Evolutionary conservation across 2,888 invertebrate species (phyloP), one percentile per base, ranked within the genome.

Genomic region (Caenorhabditis sp.): DNA sequence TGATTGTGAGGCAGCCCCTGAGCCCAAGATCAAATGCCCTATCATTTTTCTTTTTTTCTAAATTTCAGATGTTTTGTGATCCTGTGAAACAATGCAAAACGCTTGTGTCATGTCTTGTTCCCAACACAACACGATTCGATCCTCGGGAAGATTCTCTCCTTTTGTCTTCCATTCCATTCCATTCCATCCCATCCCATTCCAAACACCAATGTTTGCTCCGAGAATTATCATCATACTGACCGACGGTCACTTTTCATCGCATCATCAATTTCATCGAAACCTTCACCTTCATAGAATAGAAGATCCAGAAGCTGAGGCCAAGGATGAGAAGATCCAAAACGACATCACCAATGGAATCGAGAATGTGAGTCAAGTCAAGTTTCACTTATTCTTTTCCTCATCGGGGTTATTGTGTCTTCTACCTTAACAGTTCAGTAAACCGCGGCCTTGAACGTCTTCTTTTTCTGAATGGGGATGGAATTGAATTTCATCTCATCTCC

Each of bases 1-100:
- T n/a, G n/a, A n/a, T n/a, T n/a, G n/a, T n/a, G n/a, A n/a, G n/a
- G n/a, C n/a, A n/a, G n/a, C n/a, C n/a, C n/a, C n/a, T n/a, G n/a
- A n/a, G 88, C 88, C 89, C 89, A 88, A 88, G 88, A 88, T 88
- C 88, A 88, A 62, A 69, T 18, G n/a, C n/a, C n/a, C n/a, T n/a
- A n/a, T n/a, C n/a, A n/a, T n/a, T n/a, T n/a, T n/a, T n/a, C n/a
- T n/a, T 58, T 77, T 62, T 83, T 78, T 64, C 55, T 28, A 2
- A 40, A 15, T 15, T n/a, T n/a, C n/a, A n/a, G n/a, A n/a, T n/a
- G n/a, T n/a, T n/a, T n/a, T n/a, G n/a, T n/a, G n/a, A n/a, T n/a
- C n/a, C n/a, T n/a, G n/a, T n/a, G n/a, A n/a, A n/a, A n/a, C 40
- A 40, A 13, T 24, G 11, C 24, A 2, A 26, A n/a, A n/a, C n/a